phyloP scores from a whole-genome alignment of 2,888 invertebrate genomes.

The Mystacides longicornis region DNA sequence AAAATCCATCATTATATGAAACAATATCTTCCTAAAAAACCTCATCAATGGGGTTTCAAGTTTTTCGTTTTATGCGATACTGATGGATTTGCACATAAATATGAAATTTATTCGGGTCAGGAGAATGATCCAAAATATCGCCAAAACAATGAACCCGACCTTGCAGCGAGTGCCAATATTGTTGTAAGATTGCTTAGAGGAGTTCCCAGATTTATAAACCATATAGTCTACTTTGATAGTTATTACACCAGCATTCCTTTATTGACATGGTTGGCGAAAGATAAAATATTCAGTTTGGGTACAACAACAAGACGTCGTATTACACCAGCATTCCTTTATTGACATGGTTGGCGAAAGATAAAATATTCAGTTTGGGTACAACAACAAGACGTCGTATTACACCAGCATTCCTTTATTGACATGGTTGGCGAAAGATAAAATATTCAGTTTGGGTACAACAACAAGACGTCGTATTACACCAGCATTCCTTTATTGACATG shows the following conservation, averaged over 20 bases:
- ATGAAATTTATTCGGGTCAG: not conserved
- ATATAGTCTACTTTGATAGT: not conserved
- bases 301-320: too few species aligned
- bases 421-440: too few species aligned
- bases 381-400: too few species aligned
- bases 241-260: not conserved
- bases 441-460: too few species aligned
- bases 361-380: too few species aligned
- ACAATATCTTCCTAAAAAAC: not conserved
- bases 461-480: too few species aligned
- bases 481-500: too few species aligned
- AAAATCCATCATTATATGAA: not conserved
- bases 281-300: too few species aligned
- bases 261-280: not conserved
- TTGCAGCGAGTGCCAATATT: not conserved
- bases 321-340: too few species aligned
- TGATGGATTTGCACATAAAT: not conserved
- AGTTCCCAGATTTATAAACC: not conserved
- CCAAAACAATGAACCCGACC: not conserved
- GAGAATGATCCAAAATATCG: not conserved
- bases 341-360: too few species aligned
- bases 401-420: too few species aligned
- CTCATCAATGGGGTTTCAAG: not conserved
- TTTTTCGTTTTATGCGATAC: not conserved
- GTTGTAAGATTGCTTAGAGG: not conserved